A percentile compares a stretch with the other conserved stretches of the same genome.
Conservation (phyloP, 2,888 invertebrate genomes). For the Ctenicera cuprea region DNA sequence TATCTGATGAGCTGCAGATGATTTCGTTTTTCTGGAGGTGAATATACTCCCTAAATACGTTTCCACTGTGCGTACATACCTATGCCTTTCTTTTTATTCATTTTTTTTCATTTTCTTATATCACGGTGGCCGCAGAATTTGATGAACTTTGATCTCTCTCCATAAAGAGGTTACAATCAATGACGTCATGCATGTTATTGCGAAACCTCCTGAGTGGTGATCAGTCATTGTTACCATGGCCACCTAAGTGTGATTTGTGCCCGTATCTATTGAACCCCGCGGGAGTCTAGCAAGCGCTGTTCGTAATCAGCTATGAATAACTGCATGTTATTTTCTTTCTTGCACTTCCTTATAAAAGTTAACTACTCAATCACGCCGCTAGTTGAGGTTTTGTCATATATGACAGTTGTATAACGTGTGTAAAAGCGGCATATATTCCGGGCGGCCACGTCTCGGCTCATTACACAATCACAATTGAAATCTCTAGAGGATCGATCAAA, state of each 20-base stretch:
- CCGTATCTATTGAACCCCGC: constrained; percentile 50
- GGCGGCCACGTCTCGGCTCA: constrained; percentile 40
- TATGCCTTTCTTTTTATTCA: constrained; percentile 31
- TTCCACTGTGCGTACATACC: constrained; percentile 10
- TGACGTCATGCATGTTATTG: constrained; percentile 52
- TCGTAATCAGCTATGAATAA: constrained; percentile 34
- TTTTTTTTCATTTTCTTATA: constrained; percentile 27
- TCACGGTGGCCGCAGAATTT: constrained; percentile 12
- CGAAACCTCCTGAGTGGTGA: constrained; percentile 54
- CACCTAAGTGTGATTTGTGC: constrained; percentile 68
- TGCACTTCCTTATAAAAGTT: constrained; percentile 25
- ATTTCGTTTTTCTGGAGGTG: constrained; percentile 44
- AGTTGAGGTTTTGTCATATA: constrained; percentile 36
- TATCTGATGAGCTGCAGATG: constrained; percentile 55
- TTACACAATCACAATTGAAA: constrained; percentile 48
- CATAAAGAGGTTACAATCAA: constrained; percentile 20
- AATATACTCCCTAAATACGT: constrained; percentile 32
- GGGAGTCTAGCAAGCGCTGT: constrained; percentile 32
- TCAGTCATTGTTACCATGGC: constrained; percentile 61
- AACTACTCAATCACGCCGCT: constrained; percentile 41
- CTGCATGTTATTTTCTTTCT: constrained; percentile 32
- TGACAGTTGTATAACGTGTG: constrained; percentile 31
- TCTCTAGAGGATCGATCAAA: constrained; percentile 41
- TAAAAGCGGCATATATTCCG: constrained; percentile 22
- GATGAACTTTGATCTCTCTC: constrained; percentile 45